Conservation (phyloP, 2,797 vertebrate genomes). For the Heliangelus exortis region DNA sequence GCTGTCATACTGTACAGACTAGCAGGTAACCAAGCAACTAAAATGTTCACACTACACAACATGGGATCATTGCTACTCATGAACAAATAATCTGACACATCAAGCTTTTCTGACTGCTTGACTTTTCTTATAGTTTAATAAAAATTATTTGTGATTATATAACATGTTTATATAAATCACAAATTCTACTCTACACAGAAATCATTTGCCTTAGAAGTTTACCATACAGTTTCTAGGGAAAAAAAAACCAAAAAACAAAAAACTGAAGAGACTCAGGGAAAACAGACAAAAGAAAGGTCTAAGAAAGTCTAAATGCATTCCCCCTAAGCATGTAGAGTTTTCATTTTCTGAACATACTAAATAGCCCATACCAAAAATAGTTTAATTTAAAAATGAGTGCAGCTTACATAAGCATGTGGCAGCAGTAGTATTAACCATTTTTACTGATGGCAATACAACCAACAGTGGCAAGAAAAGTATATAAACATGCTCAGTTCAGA, state of each 20-base stretch:
- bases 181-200: not conserved
- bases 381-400: constrained; percentile 19
- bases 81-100: not conserved
- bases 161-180: not conserved
- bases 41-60: not conserved
- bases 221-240: not conserved
- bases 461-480: not conserved
- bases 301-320: not conserved
- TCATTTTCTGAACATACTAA: constrained; percentile 12
- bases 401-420: not conserved
- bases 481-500: not conserved
- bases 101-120: not conserved
- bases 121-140: not conserved
- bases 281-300: not conserved
- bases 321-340: not conserved
- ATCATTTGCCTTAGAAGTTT: not conserved
- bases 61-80: not conserved
- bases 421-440: not conserved
- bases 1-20: not conserved
- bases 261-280: not conserved
- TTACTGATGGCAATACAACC: not conserved
- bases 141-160: not conserved
- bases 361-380: not conserved
- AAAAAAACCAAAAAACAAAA: not conserved
- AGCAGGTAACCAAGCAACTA: not conserved